A percentile compares a stretch with the other conserved stretches of the same genome.
These are phyloP conservation scores for Dasypolia templi DNA, from an alignment of 2,888 invertebrate genomes.

Conservation along the genomic window DNA sequence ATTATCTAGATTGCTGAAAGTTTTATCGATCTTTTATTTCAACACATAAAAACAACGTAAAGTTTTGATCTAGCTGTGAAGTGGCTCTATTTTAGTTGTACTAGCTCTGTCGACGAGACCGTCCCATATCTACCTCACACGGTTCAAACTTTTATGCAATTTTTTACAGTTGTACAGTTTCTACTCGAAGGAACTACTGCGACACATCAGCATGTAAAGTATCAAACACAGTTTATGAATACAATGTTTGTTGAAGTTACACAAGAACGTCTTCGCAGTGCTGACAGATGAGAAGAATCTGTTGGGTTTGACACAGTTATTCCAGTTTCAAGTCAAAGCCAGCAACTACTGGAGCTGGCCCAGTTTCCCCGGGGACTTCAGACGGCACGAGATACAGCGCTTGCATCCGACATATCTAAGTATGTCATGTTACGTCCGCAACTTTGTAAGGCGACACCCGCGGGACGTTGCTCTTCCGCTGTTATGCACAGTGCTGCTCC, in stretches of 20 bases:
- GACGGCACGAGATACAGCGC: conserved; percentile 8
- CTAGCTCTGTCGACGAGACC: background rate
- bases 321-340: conserved; percentile 22
- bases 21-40: conserved; percentile 39
- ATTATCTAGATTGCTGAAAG: conserved; percentile 30
- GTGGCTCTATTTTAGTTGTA: conserved; percentile 21
- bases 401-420: conserved; percentile 4
- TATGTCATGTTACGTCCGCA: conserved; percentile 42
- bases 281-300: conserved; percentile 17
- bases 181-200: background rate
- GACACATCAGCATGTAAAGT: conserved; percentile 14
- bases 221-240: conserved; percentile 34
- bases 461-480: conserved; percentile 58
- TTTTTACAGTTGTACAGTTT: background rate
- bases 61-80: conserved; percentile 23
- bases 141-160: background rate
- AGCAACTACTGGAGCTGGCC: conserved; percentile 21
- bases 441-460: conserved; percentile 64
- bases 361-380: conserved; percentile 16
- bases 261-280: conserved; percentile 11
- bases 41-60: conserved; percentile 19
- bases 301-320: conserved; percentile 45
- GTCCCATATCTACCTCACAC: background rate
- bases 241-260: conserved; percentile 28
- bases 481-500: conserved; percentile 32